A percentile compares a stretch with the other conserved stretches of the same genome.
These are phyloP conservation scores for Synergus laeviventris DNA, from an alignment of 2,888 invertebrate species.

Conservation along the genomic window DNA sequence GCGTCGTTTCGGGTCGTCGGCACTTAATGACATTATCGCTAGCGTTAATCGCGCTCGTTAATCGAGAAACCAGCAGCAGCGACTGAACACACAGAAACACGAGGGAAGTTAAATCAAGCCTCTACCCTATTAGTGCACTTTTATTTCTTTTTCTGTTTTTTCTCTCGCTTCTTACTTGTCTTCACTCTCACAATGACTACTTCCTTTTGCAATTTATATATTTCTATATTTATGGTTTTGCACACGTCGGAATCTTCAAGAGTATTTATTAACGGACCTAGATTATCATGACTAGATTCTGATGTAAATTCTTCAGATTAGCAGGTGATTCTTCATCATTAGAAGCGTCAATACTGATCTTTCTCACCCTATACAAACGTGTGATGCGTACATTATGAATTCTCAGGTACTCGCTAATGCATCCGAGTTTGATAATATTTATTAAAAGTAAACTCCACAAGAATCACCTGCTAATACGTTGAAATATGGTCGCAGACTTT, in stretches of 20 bases:
- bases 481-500: slow-evolving; percentile 12
- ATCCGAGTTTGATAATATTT: slow-evolving; percentile 27
- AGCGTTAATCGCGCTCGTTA: slow-evolving; percentile 60
- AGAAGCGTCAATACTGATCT: neutral
- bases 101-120: slow-evolving; percentile 23
- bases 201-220: neutral
- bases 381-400: slow-evolving; percentile 45
- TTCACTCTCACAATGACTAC: neutral
- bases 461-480: slow-evolving; percentile 13
- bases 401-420: slow-evolving; percentile 56
- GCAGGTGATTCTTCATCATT: slow-evolving; percentile 26
- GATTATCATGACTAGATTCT: slow-evolving; percentile 1
- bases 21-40: slow-evolving; percentile 61
- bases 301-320: slow-evolving; percentile 1
- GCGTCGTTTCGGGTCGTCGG: slow-evolving; percentile 46
- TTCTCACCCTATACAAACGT: neutral
- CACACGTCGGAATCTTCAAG: neutral
- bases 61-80: slow-evolving; percentile 50
- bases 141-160: slow-evolving; percentile 29
- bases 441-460: slow-evolving; percentile 17
- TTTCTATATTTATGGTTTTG: too few relatives aligned
- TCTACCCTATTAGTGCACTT: slow-evolving; percentile 40
- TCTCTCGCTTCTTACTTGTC: slow-evolving; percentile 34
- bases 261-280: too few relatives aligned
- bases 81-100: slow-evolving; percentile 24